These are phyloP conservation scores for Stomatorhinus walkeri DNA, from an alignment of 2,797 vertebrate genomes.

Conservation along the genomic window DNA sequence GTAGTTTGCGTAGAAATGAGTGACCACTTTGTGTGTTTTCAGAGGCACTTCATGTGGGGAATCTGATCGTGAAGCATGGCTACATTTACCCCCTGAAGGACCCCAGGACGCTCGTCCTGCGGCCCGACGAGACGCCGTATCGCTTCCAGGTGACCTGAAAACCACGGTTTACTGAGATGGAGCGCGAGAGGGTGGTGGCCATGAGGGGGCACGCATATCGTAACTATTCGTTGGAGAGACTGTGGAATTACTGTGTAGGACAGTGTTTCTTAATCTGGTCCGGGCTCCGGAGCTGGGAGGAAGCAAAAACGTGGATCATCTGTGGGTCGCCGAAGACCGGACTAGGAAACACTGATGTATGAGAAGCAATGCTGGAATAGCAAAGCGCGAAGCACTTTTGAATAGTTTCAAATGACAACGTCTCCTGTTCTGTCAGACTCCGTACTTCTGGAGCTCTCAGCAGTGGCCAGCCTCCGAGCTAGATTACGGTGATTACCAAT, in stretches of 20 bases:
- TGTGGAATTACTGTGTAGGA: background rate
- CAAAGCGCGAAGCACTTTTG: background rate
- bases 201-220: background rate
- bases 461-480: conserved; percentile 82
- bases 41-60: conserved; percentile 64
- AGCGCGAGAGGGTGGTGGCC: background rate
- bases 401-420: background rate
- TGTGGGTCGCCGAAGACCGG: background rate
- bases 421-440: conserved; percentile 59
- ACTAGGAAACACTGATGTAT: background rate
- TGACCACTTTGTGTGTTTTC: conserved; percentile 12
- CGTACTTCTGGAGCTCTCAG: conserved; percentile 87
- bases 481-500: conserved; percentile 75
- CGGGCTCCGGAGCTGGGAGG: background rate
- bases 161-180: background rate
- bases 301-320: background rate
- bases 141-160: conserved; percentile 60
- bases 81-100: conserved; percentile 63
- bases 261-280: background rate
- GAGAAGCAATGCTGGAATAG: background rate
- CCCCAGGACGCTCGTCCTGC: conserved; percentile 48
- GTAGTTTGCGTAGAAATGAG: background rate
- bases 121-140: conserved; percentile 54
- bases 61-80: conserved; percentile 55
- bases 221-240: background rate